Evolutionary conservation across 2,113 vertebrate genomes (phyloP), one percentile per base, ranked within the genome.

Genomic region (Beaufortia kweichowensis): DNA sequence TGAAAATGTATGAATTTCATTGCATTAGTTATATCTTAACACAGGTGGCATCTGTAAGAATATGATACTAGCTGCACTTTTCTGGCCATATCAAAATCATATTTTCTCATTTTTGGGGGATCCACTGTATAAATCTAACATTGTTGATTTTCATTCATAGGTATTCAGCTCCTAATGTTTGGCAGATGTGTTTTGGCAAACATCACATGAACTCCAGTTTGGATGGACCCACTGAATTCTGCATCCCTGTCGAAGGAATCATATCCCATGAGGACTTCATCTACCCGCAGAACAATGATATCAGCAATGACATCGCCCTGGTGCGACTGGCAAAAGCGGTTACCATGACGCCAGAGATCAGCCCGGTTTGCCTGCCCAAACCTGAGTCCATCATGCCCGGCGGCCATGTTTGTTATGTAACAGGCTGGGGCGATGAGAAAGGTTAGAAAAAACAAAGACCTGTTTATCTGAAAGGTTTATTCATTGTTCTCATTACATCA

Each of bases 371-470:
- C 77, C 79, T 92, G 79, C 89, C 90, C 3, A 56, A 57, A 63
- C 70, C 83, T 0, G 84, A 84, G 7, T 62, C 73, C 0, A 70
- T 88, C 71, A 77, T 87, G 83, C 86, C 84, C 31, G 72, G 83
- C 10, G 84, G 87, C 12, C 87, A 77, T 0, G 29, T 59, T 7
- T 91, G 92, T 85, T 89, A 87, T 1, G 88, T 90, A 82, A 90
- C 90, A 0, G 86, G 90, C 64, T 91, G 88, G 91, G 87, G 89
- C 26, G 86, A 89, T 6, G 90, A 90, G 84, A 92, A 89, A 89
- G 90, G 89, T 89, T 81, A 35, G 21, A 12, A 17, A 35, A 60
- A 59, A 59, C 53, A 59, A 59, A 41, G 31, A 59, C 23, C 55
- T 24, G 23, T 72, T 53, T 21, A 69, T 33, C 17, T 2, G 10